Evolutionary conservation across 2,888 invertebrate genomes (phyloP), one percentile per base, ranked within the genome.

Genomic region (Drosophila nr. perissopoda): DNA sequence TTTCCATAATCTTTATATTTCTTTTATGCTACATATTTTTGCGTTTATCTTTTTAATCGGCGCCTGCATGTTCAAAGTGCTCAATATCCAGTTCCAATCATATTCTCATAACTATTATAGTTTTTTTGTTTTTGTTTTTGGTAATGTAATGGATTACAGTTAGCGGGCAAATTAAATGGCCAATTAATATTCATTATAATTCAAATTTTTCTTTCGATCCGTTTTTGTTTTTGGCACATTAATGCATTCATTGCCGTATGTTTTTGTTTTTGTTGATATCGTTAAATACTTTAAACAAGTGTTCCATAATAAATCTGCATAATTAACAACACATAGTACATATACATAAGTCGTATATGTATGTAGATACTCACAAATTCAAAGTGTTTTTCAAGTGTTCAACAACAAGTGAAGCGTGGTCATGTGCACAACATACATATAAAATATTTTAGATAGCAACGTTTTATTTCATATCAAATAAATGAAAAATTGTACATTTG

Each of bases 331-430:
- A 75, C 58, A 76, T 74, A 51, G 69, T 72, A 73, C 70, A 79
- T 57, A 71, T 46, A 78, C 59, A 79, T 56, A 75, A 51, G n/a
- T 33, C 46, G 25, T 25, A 58, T 27, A 62, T 62, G 21, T 34
- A 64, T 81, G 68, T 73, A 73, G 63, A 83, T 71, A 73, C 69
- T 79, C 77, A 61, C 49, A 74, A 74, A 70, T 42, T 74, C 52
- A 70, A 70, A 77, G 73, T 74, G 70, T 82, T 51, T 73, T 48
- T 69, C 56, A 53, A 66, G 83, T 87, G 83, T 80, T 85, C 73
- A 72, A 76, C 77, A 85, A 88, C 83, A 79, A 88, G 88, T 83
- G 85, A 83, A 88, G 85, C 83, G 70, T 53, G 40, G 53, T 58
- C 48, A 27, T 58, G 46, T 56, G 73, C 64, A 73, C 73, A 65